Percentiles rank a stretch among this genome's conserved stretches.
Evolutionary conservation across 2,797 vertebrate species (phyloP).

Genomic region (Chaetophractus vellerosus): DNA sequence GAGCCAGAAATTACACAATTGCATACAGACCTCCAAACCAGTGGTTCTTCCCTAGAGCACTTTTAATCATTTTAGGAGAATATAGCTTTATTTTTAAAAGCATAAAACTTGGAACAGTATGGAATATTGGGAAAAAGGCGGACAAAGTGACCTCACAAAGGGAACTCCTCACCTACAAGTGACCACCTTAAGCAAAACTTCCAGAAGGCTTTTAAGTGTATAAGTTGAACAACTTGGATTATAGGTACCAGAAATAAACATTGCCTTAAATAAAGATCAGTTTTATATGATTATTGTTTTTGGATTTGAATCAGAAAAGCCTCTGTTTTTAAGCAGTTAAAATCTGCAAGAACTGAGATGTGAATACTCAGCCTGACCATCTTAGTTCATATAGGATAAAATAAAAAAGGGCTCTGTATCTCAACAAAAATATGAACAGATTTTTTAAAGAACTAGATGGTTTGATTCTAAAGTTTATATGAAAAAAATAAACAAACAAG

Average conservation of each 20-base stretch:
- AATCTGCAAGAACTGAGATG: constrained; percentile 55
- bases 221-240: constrained; percentile 27
- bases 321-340: constrained; percentile 56
- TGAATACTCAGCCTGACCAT: not conserved
- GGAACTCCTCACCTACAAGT: constrained; percentile 16
- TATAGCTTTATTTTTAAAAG: constrained; percentile 76
- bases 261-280: not conserved
- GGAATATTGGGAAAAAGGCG: not conserved
- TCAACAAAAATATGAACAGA: constrained; percentile 6
- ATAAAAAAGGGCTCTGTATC: constrained; percentile 4
- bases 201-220: constrained; percentile 51
- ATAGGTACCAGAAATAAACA: not conserved
- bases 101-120: constrained; percentile 67
- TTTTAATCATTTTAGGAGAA: constrained; percentile 76
- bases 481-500: not conserved
- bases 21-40: constrained; percentile 73
- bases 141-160: constrained; percentile 61
- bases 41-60: constrained; percentile 73
- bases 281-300: constrained; percentile 59
- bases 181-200: not conserved
- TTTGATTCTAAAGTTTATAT: constrained; percentile 44
- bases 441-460: not conserved
- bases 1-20: constrained; percentile 76
- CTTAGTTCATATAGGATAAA: constrained; percentile 44
- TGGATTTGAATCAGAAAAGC: constrained; percentile 52